Base-by-base conservation (phyloP, 92 coral and sea anemone genomes). In the Muricea muricata region DNA sequence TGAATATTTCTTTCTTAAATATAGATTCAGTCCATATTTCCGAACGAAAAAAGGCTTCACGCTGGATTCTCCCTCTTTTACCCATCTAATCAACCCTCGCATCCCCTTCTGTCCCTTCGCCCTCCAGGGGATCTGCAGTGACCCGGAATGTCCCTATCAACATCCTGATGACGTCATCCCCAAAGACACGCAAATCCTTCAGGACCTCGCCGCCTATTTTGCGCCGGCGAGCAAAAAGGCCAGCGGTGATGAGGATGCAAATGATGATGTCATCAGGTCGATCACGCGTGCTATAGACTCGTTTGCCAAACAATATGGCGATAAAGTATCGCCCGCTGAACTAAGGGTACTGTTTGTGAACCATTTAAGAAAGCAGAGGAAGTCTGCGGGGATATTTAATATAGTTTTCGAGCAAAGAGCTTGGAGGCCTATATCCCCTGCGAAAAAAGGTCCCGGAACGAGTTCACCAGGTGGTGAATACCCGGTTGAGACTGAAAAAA, bases 111-210 rank as follows among this genome's bases (percentile, higher is more conserved):
- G 99, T 65, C 86, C 82, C 71, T 97, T 83, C 66, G 98, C 94
- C 60, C 87, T 97, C 55, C 91, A 94, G 71, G 99, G 99, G 34
- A 87, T 90, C 17, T 97, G 99, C 65, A 97, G 91, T 78, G 99
- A 97, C 24, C 96, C 92, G 75, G 91, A 93, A 33, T 93, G 98
- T 81, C 78, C 81, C 18, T 82, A 63, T 48, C 99, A 96, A 52
- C 99, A 97, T 78, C 47, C 77, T 1, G 75, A 75, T 9, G 86
- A 92, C 18, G 82, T 85, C 52, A 79, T 89, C 34, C 83, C 66
- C 8, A 75, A 84, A 21, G 73, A 89, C 31, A 93, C 72, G 73
- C 92, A 93, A 84, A 87, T 83, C 29, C 87, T 97, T 33, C 77
- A 84, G 41, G 99, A 97, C 85, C 58, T 97, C 24, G 98, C 97